These are phyloP conservation scores for Rhopalosiphum nymphaeae DNA, from an alignment of 2,888 invertebrate species.

Conservation along the genomic window DNA sequence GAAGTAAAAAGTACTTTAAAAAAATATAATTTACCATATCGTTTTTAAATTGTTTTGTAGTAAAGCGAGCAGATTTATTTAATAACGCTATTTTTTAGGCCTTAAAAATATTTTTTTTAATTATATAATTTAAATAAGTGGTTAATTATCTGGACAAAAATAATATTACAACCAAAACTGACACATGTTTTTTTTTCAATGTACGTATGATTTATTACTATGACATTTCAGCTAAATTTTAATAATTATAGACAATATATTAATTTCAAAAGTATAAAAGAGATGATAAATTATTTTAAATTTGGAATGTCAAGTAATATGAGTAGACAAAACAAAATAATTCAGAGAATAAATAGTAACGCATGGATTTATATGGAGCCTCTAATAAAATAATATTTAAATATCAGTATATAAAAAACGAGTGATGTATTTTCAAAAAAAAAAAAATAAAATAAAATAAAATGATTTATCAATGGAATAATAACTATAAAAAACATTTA, in stretches of 20 bases:
- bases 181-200: neutral
- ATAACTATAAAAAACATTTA: neutral
- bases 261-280: neutral
- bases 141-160: neutral
- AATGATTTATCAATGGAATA: slow-evolving; percentile 23
- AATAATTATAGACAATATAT: neutral
- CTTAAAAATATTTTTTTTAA: neutral
- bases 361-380: neutral
- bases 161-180: neutral
- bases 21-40: neutral
- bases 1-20: neutral
- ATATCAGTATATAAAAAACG: neutral
- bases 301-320: neutral
- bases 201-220: neutral
- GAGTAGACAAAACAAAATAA: neutral
- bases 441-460: too few species aligned
- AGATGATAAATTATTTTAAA: neutral
- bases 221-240: neutral
- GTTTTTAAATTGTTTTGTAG: neutral
- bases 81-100: neutral
- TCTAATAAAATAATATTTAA: neutral
- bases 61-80: neutral
- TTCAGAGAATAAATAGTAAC: neutral
- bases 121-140: neutral
- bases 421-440: neutral